Evolutionary conservation across 2,113 vertebrate species (phyloP), one percentile per base, ranked within the genome.

Genomic region (Phylloscopus whistleri): DNA sequence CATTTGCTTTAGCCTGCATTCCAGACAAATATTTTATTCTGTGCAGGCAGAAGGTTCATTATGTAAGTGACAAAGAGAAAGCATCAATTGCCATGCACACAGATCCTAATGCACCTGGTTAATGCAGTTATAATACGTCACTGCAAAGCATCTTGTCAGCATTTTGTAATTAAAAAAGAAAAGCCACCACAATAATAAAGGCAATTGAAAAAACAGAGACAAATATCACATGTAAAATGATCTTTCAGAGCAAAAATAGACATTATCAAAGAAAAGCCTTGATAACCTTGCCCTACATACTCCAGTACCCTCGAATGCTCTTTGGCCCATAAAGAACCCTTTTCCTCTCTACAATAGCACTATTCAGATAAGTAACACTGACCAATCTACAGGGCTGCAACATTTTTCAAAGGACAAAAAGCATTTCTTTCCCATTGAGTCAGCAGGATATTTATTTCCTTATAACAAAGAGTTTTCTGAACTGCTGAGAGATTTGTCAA

Each of bases 21-120:
- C 87, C 87, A 93, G 95, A 82, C 90, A 96, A 97, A 96, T 96
- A 95, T 97, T 97, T 96, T 93, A 95, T 93, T 96, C 82, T 64
- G 68, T 69, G 66, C 82, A 93, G 91, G 84, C 95, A 97, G 94
- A 96, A 88, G 90, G 94, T 93, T 95, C 95, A 91, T 95, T 95
- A 95, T 95, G 74, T 89, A 95, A 95, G 93, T 91, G 93, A 96
- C 91, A 97, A 94, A 95, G 88, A 93, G 82, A 93, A 90, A 78
- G 77, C 91, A 94, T 94, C 89, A 93, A 60, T 59, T 94, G 78
- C 87, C 82, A 70, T 69, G 75, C n/a, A 76, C 82, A 79, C 75
- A 82, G 79, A 91, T 94, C 84, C 91, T 95, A 93, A 95, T 91
- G 90, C 92, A 94, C 95, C 94, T 95, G 91, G 84, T 90, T 97